Evolutionary conservation across 2,797 vertebrate species (phyloP).

Genomic region (Pseudochaenichthys georgianus): DNA sequence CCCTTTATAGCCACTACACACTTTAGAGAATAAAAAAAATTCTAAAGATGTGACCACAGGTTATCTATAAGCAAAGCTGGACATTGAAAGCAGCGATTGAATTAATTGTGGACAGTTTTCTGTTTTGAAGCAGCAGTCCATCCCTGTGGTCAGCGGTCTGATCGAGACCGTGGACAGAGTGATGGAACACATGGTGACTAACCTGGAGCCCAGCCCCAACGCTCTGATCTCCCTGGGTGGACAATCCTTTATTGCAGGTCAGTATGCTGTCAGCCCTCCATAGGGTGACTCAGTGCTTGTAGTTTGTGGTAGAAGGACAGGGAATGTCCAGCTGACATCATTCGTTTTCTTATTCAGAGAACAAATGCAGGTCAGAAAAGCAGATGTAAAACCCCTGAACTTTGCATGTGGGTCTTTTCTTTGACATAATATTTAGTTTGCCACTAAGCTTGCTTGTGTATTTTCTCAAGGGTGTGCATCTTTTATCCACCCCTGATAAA

Average conservation of each 20-base stretch:
- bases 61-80: not conserved
- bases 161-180: constrained; percentile 90
- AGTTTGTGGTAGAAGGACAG: constrained; percentile 40
- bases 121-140: constrained; percentile 73
- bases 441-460: constrained; percentile 39
- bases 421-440: constrained; percentile 57
- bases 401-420: constrained; percentile 37
- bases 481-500: constrained; percentile 52
- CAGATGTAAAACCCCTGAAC: constrained; percentile 23
- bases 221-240: constrained; percentile 84
- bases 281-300: constrained; percentile 61
- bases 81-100: not conserved
- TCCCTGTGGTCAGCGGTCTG: constrained; percentile 82
- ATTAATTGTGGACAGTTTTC: constrained; percentile 17
- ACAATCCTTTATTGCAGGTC: constrained; percentile 92
- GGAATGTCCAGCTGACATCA: constrained; percentile 60
- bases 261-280: constrained; percentile 61
- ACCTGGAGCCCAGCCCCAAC: constrained; percentile 73
- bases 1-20: not conserved
- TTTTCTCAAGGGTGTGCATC: constrained; percentile 22
- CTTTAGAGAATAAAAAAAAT: not conserved
- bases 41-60: not conserved
- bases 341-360: constrained; percentile 57
- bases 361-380: constrained; percentile 47
- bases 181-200: constrained; percentile 88